Evolutionary conservation across 2,888 invertebrate genomes (phyloP).

Genomic region (Notocelia uddmanniana): DNA sequence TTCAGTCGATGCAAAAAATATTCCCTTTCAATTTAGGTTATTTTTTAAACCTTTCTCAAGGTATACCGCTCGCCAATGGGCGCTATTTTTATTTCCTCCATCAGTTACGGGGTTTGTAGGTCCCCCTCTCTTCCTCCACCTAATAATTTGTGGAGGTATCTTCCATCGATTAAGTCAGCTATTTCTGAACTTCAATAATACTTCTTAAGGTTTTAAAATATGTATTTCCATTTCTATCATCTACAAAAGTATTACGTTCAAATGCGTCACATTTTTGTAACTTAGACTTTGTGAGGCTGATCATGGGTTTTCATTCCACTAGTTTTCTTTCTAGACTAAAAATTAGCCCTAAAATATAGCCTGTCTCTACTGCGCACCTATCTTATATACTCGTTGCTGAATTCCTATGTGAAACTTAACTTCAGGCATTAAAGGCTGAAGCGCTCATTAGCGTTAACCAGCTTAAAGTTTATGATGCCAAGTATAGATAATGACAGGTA

Average conservation of each 20-base stretch:
- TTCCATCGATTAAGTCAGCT: not conserved
- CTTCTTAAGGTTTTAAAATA: not conserved
- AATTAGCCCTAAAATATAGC: too few relatives aligned
- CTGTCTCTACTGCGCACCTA: too few relatives aligned
- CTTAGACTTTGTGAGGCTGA: too few relatives aligned
- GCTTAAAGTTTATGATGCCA: constrained; percentile 8
- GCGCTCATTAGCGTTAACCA: not conserved
- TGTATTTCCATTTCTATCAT: too few relatives aligned
- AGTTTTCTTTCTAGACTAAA: too few relatives aligned
- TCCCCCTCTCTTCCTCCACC: not conserved
- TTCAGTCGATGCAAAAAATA: too few relatives aligned
- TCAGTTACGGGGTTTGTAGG: not conserved
- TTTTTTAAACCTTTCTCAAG: not conserved
- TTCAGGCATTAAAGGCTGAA: not conserved
- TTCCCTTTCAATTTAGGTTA: not conserved
- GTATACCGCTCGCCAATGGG: not conserved
- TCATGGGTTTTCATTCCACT: too few relatives aligned
- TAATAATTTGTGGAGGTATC: too few relatives aligned
- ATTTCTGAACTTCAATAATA: not conserved
- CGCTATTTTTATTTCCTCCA: not conserved
- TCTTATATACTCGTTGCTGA: too few relatives aligned
- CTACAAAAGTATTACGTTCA: too few relatives aligned
- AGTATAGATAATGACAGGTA: constrained; percentile 18
- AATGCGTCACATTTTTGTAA: too few relatives aligned
- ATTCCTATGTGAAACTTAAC: constrained; percentile 1